A percentile compares a stretch with the other conserved stretches of the same genome.
These are phyloP conservation scores for Tarsius wallacei DNA, from an alignment of 2,797 vertebrate species.

Conservation along the genomic window DNA sequence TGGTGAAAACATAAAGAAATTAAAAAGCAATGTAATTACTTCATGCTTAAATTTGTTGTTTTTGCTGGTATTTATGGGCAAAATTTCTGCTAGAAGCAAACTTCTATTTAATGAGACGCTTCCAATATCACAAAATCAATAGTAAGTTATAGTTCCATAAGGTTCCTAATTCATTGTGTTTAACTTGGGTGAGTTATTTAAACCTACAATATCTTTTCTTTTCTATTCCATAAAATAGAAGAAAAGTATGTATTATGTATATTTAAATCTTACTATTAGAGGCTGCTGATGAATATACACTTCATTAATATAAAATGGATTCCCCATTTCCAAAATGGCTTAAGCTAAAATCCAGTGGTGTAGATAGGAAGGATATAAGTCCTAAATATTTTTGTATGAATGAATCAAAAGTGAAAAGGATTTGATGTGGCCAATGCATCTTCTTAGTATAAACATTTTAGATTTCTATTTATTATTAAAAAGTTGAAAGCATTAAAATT, in stretches of 20 bases:
- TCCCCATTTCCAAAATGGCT: background rate
- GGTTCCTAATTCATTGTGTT: constrained; percentile 39
- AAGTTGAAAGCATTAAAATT: background rate
- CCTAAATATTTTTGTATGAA: constrained; percentile 18
- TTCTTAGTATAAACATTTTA: background rate
- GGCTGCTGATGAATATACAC: background rate
- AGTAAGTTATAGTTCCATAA: background rate
- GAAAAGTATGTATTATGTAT: background rate
- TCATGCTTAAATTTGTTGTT: background rate
- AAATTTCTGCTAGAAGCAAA: constrained; percentile 14
- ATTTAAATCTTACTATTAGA: constrained; percentile 39
- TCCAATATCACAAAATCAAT: constrained; percentile 47
- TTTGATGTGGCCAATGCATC: background rate
- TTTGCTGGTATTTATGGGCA: background rate
- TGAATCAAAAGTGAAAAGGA: background rate
- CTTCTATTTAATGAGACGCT: background rate
- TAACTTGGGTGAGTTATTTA: constrained; percentile 39
- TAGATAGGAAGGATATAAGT: background rate
- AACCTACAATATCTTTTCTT: background rate
- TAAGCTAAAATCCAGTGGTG: background rate
- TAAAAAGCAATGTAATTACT: background rate
- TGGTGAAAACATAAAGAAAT: background rate
- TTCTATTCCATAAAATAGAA: background rate
- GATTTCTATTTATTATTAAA: constrained; percentile 16
- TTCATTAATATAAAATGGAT: constrained; percentile 9